Percentiles rank a stretch among this genome's conserved stretches.
Conservation (phyloP, 2,113 vertebrate species). For the Echinops telfairi region DNA sequence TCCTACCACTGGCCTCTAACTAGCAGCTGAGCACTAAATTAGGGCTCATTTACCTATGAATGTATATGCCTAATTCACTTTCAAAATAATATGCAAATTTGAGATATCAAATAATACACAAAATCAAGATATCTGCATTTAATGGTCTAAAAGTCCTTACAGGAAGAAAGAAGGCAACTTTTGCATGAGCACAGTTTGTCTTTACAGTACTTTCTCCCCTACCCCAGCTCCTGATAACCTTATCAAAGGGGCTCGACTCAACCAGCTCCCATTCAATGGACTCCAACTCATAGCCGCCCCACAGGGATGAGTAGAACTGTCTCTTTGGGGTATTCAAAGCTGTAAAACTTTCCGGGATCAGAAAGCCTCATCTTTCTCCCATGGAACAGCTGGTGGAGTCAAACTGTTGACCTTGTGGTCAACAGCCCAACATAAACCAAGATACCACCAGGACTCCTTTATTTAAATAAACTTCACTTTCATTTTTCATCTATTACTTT, state of each 20-base stretch:
- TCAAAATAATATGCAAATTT: too few species aligned
- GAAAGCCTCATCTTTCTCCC: too few species aligned
- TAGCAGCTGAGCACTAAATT: background rate
- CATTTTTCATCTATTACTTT: background rate
- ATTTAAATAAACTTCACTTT: background rate
- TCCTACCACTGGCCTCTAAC: background rate
- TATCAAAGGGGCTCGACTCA: background rate
- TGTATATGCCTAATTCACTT: background rate
- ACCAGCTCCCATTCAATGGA: too few species aligned
- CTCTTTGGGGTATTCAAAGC: too few species aligned
- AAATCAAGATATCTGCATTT: background rate
- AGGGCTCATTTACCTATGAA: background rate
- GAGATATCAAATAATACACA: background rate
- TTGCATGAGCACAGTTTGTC: background rate
- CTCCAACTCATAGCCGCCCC: too few species aligned
- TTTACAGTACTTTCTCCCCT: background rate
- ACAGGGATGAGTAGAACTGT: too few species aligned
- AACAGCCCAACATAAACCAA: too few species aligned
- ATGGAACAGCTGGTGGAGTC: too few species aligned
- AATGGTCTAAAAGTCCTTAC: background rate
- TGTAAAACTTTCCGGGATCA: too few species aligned
- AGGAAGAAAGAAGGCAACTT: background rate
- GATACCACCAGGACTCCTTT: too few species aligned
- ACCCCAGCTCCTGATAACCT: background rate
- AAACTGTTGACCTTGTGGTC: too few species aligned